These are phyloP conservation scores for Autographa pulchrina DNA, from an alignment of 2,888 invertebrate genomes.

Conservation along the genomic window DNA sequence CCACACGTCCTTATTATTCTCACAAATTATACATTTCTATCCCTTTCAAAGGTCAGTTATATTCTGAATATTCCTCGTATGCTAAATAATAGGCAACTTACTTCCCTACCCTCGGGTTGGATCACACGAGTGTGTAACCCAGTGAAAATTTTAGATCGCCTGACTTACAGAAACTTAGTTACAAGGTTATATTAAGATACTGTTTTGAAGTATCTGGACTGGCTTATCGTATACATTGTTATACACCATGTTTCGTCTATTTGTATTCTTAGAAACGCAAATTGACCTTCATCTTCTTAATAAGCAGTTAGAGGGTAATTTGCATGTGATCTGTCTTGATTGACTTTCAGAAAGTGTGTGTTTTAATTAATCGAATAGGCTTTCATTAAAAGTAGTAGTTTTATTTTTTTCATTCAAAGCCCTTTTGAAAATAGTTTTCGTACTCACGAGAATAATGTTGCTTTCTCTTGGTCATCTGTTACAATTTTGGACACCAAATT, in stretches of 20 bases:
- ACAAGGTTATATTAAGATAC: neutral
- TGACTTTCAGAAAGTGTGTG: no score
- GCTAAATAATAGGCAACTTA: conserved; percentile 42
- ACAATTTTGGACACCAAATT: no score
- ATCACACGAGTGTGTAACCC: conserved; percentile 23
- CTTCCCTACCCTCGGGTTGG: conserved; percentile 13
- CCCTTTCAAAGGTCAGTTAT: conserved; percentile 39
- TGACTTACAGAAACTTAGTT: neutral
- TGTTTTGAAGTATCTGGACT: neutral
- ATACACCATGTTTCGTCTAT: neutral
- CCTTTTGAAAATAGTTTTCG: no score
- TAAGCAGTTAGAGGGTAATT: no score
- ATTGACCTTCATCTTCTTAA: no score
- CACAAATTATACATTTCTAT: conserved; percentile 36
- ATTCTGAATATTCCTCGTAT: conserved; percentile 43
- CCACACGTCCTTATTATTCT: conserved; percentile 28
- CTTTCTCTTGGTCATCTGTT: no score
- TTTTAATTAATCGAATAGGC: no score
- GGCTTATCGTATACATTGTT: neutral
- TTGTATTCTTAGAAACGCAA: no score
- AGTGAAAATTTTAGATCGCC: conserved; percentile 17
- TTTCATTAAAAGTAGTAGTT: no score
- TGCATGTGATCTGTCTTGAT: no score
- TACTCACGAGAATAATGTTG: no score
- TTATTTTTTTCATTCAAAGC: no score